These are phyloP conservation scores for Drosophila paramelanica DNA, from an alignment of 2,888 invertebrate genomes.

Conservation along the genomic window DNA sequence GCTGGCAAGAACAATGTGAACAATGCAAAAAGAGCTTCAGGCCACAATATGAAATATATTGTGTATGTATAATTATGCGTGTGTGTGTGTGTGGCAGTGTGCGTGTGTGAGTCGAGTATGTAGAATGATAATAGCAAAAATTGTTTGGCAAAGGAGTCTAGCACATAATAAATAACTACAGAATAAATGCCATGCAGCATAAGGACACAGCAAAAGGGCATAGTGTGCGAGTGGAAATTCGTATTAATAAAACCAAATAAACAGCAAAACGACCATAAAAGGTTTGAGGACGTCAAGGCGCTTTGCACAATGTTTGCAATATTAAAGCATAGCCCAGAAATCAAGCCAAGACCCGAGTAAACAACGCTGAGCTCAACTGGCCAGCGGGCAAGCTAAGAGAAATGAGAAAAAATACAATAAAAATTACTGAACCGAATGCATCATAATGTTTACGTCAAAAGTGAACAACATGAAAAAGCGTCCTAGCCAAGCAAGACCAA, in stretches of 20 bases:
- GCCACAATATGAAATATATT: slow-evolving; percentile 47
- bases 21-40: slow-evolving; percentile 20
- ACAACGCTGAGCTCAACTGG: slow-evolving; percentile 32
- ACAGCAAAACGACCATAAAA: slow-evolving; percentile 65
- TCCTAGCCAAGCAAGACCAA: slow-evolving; percentile 26
- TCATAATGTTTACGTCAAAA: slow-evolving; percentile 80
- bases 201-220: slow-evolving; percentile 22
- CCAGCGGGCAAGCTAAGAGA: slow-evolving; percentile 48
- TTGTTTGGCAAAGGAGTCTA: slow-evolving; percentile 57
- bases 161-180: slow-evolving; percentile 74
- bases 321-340: slow-evolving; percentile 60
- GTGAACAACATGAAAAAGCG: slow-evolving; percentile 69
- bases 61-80: slow-evolving; percentile 19
- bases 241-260: slow-evolving; percentile 67
- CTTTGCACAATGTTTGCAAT: slow-evolving; percentile 50
- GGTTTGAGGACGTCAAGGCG: slow-evolving; percentile 35
- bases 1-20: slow-evolving; percentile 7
- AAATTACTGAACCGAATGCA: slow-evolving; percentile 79
- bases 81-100: not conserved
- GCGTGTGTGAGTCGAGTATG: slow-evolving; percentile 15
- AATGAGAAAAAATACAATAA: slow-evolving; percentile 72
- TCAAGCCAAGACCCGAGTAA: slow-evolving; percentile 44
- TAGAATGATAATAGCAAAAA: slow-evolving; percentile 59
- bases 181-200: slow-evolving; percentile 56
- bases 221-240: slow-evolving; percentile 18